These are phyloP conservation scores for Melangyna quadrimaculata DNA, from an alignment of 2,888 invertebrate genomes.

Conservation along the genomic window DNA sequence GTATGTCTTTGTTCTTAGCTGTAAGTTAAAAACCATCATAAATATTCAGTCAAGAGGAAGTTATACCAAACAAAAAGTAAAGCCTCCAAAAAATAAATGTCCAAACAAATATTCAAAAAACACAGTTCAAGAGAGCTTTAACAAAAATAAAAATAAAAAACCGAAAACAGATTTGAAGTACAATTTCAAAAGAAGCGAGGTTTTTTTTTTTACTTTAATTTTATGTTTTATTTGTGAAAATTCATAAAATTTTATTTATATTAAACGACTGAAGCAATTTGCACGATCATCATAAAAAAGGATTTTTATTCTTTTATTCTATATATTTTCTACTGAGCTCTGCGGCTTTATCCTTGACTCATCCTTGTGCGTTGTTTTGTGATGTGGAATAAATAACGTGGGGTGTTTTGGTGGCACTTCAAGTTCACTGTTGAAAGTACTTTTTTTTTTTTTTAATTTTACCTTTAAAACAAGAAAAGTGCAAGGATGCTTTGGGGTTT, in stretches of 20 bases:
- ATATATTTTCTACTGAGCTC: neutral
- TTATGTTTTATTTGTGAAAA: constrained; percentile 36
- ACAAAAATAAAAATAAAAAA: neutral
- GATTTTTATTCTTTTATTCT: constrained; percentile 38
- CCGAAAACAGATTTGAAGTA: constrained; percentile 25
- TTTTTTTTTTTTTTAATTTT: neutral
- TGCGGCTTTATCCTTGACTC: constrained; percentile 48
- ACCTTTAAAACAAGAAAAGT: neutral
- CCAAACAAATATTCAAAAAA: constrained; percentile 37
- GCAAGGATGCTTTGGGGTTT: neutral
- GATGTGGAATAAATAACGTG: neutral
- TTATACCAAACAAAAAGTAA: neutral
- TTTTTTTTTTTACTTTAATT: neutral
- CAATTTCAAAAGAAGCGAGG: constrained; percentile 44
- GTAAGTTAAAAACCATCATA: constrained; percentile 14
- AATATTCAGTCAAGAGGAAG: constrained; percentile 42
- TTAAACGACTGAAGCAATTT: constrained; percentile 68
- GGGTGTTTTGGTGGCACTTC: constrained; percentile 48
- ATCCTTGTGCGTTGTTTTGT: neutral
- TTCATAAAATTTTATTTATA: constrained; percentile 69
- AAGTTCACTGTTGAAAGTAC: constrained; percentile 52
- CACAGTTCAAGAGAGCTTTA: constrained; percentile 36
- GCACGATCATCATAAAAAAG: constrained; percentile 65
- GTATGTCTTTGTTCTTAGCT: neutral
- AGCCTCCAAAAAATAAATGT: constrained; percentile 16